Evolutionary conservation across 2,888 invertebrate species (phyloP).

Genomic region (Cetonia aurata): DNA sequence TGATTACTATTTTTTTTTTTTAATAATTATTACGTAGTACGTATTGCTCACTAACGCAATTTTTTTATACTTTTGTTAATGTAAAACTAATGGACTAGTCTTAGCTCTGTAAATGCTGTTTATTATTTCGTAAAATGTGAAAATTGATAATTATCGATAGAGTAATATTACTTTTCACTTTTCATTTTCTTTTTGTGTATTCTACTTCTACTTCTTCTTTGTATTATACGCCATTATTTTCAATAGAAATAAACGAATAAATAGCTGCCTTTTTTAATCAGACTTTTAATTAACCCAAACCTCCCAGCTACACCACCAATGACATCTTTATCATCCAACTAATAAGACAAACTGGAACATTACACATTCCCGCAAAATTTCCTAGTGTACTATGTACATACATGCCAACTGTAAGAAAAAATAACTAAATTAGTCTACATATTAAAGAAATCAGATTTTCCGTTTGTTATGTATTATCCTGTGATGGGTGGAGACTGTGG

Average conservation of each 20-base stretch:
- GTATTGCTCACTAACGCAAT: constrained; percentile 59
- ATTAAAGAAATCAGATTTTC: too few species aligned
- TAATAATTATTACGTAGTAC: too few species aligned
- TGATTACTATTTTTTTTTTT: too few species aligned
- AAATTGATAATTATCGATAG: constrained; percentile 38
- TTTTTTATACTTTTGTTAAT: constrained; percentile 50
- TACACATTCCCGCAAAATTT: too few species aligned
- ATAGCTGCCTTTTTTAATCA: constrained; percentile 63
- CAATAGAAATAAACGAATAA: constrained; percentile 62
- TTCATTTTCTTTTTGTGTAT: constrained; percentile 54
- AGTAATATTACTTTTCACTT: constrained; percentile 50
- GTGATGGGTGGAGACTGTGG: too few species aligned
- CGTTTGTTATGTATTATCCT: too few species aligned
- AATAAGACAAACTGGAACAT: too few species aligned
- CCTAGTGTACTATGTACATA: too few species aligned
- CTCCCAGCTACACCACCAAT: too few species aligned
- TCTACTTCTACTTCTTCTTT: constrained; percentile 43
- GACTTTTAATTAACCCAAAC: constrained; percentile 17
- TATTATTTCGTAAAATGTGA: constrained; percentile 46
- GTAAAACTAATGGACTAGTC: constrained; percentile 60
- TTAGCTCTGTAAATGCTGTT: constrained; percentile 59
- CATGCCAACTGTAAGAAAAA: too few species aligned
- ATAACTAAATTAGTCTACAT: too few species aligned
- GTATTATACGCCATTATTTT: constrained; percentile 60
- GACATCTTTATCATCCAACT: too few species aligned